A percentile compares a stretch with the other conserved stretches of the same genome.
phyloP scores from a whole-genome alignment of 2,113 vertebrate genomes.

The Ophiodon elongatus region DNA sequence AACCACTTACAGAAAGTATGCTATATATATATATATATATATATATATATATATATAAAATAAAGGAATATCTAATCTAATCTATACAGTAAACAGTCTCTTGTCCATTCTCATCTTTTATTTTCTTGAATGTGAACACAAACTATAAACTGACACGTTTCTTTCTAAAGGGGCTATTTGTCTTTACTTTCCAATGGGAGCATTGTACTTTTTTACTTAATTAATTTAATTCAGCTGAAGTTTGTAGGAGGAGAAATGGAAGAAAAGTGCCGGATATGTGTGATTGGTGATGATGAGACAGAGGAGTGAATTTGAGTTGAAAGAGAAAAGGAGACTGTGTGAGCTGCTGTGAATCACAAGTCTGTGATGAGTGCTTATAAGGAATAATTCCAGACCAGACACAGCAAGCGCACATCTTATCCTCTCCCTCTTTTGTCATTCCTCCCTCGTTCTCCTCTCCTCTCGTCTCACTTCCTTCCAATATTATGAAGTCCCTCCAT shows the following conservation, averaged over 20 bases:
- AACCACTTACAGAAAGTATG: conserved; percentile 8
- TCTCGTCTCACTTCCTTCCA: conserved; percentile 3
- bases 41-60: too few species aligned
- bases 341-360: conserved; percentile 25
- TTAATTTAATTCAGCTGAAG: conserved; percentile 44
- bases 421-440: conserved; percentile 41
- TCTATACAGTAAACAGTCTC: too few species aligned
- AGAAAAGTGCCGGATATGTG: not conserved
- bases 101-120: conserved; percentile 18
- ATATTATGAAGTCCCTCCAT: conserved; percentile 40
- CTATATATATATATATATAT: too few species aligned
- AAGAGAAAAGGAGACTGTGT: conserved; percentile 12
- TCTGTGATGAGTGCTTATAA: conserved; percentile 54
- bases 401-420: conserved; percentile 10
- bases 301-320: conserved; percentile 16
- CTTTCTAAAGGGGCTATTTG: conserved; percentile 25
- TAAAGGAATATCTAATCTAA: too few species aligned
- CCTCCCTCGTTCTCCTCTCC: conserved; percentile 12
- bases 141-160: conserved; percentile 1
- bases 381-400: conserved; percentile 58
- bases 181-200: conserved; percentile 30
- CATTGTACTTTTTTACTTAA: not conserved
- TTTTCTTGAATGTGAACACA: conserved; percentile 25
- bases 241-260: not conserved
- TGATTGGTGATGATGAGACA: not conserved